Conservation (phyloP, 2,888 invertebrate genomes). For the Lamellibrachia satsuma region DNA sequence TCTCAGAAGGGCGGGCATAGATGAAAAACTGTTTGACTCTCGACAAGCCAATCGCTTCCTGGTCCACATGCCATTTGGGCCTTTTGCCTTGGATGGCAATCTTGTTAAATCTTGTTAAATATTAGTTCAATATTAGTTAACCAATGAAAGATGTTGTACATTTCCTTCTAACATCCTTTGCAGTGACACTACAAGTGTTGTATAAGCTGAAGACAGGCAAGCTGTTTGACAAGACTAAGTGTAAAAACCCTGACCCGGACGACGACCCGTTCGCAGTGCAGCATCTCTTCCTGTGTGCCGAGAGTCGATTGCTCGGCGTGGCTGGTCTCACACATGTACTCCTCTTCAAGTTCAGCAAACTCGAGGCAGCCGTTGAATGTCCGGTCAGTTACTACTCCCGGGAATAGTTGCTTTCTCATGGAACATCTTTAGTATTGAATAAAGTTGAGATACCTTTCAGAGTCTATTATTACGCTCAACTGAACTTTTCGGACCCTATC, state of each 20-base stretch:
- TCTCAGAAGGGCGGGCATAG: too few relatives aligned
- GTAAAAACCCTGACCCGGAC: constrained; percentile 64
- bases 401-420: too few relatives aligned
- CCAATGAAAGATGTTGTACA: too few relatives aligned
- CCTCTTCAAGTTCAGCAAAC: constrained; percentile 93
- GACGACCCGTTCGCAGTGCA: constrained; percentile 92
- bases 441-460: too few relatives aligned
- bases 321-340: constrained; percentile 94
- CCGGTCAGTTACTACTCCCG: constrained; percentile 46
- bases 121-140: too few relatives aligned
- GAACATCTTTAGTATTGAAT: too few relatives aligned
- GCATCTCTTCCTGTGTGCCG: constrained; percentile 85
- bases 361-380: constrained; percentile 75
- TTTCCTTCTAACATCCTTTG: constrained; percentile 33
- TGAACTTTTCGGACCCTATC: too few relatives aligned
- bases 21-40: too few relatives aligned
- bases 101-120: too few relatives aligned
- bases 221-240: constrained; percentile 79
- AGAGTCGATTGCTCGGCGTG: constrained; percentile 87
- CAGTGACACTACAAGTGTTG: constrained; percentile 90
- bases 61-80: too few relatives aligned
- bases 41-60: too few relatives aligned
- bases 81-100: too few relatives aligned
- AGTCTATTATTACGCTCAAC: not conserved
- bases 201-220: constrained; percentile 98